Evolutionary conservation across 2,113 vertebrate species (phyloP).

Genomic region (Ciconia boyciana): DNA sequence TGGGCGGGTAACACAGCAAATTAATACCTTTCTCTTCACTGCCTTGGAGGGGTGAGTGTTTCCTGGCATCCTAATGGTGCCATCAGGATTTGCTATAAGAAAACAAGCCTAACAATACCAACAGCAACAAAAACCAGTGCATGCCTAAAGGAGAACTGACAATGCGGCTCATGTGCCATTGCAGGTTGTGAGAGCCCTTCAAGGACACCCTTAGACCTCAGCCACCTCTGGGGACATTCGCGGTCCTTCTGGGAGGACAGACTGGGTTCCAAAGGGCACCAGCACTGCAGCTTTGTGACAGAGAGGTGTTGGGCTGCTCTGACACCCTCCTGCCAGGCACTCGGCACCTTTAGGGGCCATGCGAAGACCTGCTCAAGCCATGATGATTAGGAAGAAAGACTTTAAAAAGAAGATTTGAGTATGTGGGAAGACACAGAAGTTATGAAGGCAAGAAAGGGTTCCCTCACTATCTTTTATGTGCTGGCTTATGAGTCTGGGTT

Average conservation of each 20-base stretch:
- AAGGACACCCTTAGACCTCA: not conserved
- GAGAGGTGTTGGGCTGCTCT: not conserved
- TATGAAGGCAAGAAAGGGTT: not conserved
- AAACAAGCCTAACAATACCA: not conserved
- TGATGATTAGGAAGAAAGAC: not conserved
- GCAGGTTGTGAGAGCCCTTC: not conserved
- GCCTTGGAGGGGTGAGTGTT: not conserved
- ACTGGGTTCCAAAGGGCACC: not conserved
- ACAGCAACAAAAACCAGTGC: not conserved
- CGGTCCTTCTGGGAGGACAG: not conserved
- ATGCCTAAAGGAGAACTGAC: not conserved
- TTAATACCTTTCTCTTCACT: conserved; percentile 15
- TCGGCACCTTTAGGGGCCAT: not conserved
- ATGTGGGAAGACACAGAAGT: not conserved
- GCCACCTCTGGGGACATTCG: accelerated
- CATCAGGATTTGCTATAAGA: not conserved
- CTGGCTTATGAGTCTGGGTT: not conserved
- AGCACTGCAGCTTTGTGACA: not conserved
- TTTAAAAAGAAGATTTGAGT: not conserved
- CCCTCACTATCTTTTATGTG: not conserved
- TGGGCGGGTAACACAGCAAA: not conserved
- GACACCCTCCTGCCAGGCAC: not conserved
- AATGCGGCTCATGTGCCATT: not conserved
- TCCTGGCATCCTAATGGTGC: not conserved
- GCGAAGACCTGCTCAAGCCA: not conserved